A percentile compares a stretch with the other conserved stretches of the same genome.
These are phyloP conservation scores for Cheilosia impressa DNA, from an alignment of 2,888 invertebrate species.

Conservation along the genomic window DNA sequence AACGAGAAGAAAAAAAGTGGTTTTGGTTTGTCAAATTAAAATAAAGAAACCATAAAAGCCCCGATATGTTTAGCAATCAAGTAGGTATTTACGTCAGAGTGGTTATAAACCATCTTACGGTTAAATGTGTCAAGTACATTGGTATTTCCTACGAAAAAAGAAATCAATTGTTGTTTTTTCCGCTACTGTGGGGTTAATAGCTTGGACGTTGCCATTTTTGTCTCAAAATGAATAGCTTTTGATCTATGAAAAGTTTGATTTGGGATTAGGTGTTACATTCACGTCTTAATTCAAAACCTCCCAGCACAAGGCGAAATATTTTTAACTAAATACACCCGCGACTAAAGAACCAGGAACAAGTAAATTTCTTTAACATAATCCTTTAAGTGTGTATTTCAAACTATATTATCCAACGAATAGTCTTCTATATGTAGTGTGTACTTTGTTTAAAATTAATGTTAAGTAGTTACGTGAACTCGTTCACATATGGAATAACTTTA, in stretches of 20 bases:
- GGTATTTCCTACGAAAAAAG: not conserved
- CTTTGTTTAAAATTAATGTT: constrained; percentile 56
- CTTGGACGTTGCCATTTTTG: not conserved
- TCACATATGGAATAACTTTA: constrained; percentile 55
- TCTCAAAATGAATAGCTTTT: not conserved
- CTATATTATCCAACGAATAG: no score
- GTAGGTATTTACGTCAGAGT: not conserved
- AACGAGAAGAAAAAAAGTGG: constrained; percentile 25
- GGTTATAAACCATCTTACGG: not conserved
- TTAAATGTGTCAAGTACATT: constrained; percentile 14
- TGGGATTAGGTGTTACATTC: no score
- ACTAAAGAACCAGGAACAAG: no score
- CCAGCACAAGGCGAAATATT: no score
- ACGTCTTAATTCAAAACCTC: no score
- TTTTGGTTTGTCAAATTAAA: constrained; percentile 47
- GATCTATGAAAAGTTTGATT: not conserved
- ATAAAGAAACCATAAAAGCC: constrained; percentile 46
- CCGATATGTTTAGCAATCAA: constrained; percentile 34
- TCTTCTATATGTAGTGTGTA: not conserved
- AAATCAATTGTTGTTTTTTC: not conserved
- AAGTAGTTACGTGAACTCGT: constrained; percentile 65
- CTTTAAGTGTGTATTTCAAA: no score
- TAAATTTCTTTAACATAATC: no score
- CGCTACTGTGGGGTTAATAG: not conserved
- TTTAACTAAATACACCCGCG: no score